phyloP scores from a whole-genome alignment of 2,797 vertebrate genomes.

The Enoplosus armatus region DNA sequence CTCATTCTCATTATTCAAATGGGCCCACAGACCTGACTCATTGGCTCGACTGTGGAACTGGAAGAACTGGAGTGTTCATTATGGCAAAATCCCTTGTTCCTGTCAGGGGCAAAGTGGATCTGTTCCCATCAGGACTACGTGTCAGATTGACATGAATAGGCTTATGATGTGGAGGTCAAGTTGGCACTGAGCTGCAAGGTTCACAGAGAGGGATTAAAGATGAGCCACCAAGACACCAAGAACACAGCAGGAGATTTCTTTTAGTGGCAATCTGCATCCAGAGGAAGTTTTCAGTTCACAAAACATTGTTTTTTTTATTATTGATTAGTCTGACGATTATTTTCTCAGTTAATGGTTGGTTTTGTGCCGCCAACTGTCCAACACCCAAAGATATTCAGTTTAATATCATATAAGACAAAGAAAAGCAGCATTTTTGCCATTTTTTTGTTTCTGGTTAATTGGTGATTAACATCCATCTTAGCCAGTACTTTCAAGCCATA shows the following conservation, averaged over 20 bases:
- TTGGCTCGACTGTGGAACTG: slow-evolving; percentile 64
- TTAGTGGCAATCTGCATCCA: slow-evolving; percentile 27
- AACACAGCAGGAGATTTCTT: slow-evolving; percentile 45
- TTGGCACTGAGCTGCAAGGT: slow-evolving; percentile 69
- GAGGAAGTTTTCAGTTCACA: slow-evolving; percentile 10
- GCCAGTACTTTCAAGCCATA: background rate
- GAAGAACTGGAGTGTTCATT: slow-evolving; percentile 80
- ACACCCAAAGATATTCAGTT: background rate
- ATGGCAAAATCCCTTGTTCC: slow-evolving; percentile 77
- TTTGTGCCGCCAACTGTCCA: background rate
- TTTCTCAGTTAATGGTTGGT: background rate
- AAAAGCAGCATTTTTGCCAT: background rate
- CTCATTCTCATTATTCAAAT: slow-evolving; percentile 79
- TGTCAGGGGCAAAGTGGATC: slow-evolving; percentile 80
- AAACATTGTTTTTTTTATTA: slow-evolving; percentile 19
- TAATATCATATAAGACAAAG: background rate
- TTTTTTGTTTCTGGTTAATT: background rate
- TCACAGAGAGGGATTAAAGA: slow-evolving; percentile 73
- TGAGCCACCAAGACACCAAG: slow-evolving; percentile 37
- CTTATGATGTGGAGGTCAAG: slow-evolving; percentile 82
- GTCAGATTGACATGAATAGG: slow-evolving; percentile 81
- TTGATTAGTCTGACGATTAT: background rate
- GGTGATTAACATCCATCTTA: background rate
- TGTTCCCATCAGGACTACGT: slow-evolving; percentile 75
- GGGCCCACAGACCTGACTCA: slow-evolving; percentile 66